Evolutionary conservation across 2,113 vertebrate species (phyloP), one percentile per base, ranked within the genome.

Genomic region (Clupea harengus): DNA sequence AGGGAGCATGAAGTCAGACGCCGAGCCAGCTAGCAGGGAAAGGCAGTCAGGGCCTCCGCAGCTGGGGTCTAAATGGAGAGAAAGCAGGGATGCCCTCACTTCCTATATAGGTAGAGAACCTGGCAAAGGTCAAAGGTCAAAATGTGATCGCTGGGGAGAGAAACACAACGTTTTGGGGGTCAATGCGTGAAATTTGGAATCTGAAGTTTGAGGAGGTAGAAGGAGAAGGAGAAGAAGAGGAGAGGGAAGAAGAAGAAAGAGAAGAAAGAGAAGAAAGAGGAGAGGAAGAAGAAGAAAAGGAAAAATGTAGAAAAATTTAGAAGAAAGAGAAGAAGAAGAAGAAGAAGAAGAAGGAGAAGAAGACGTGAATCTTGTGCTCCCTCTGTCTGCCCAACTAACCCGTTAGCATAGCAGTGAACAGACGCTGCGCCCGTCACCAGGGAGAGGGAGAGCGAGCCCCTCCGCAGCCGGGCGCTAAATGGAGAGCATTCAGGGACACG

Each of bases 401-500:
- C 5, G 1, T 39, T 39, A 39, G 39, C 39, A 39, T 39, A 22
- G 1, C 6, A 20, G 54, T 22, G 18, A 57, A 57, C 54, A 57
- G 18, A 57, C 0, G 0, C 20, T 6, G 18, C 22, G 54, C 20
- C 5, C 5, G 20, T 20, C 22, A 3, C 18, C 18, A 57, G 67
- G 25, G 13, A 15, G 10, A 75, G 25, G 25, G 9, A 11, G 67
- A 75, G 67, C 67, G 11, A 15, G 13, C 67, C 28, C 28, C 67
- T 32, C 9, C 28, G 11, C 67, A 32, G 64, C 64, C 2, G 64
- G 67, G 25, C 39, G 67, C 67, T 75, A 75, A 75, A 75, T 75
- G 67, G 22, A 64, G 49, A 83, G 52, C 83, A 82, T 11, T 81
- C 78, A 86, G 10, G 46, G 75, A 32, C 20, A 44, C 11, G 28